phyloP scores from a whole-genome alignment of 2,888 invertebrate genomes.

The Lithophane ornitopus region DNA sequence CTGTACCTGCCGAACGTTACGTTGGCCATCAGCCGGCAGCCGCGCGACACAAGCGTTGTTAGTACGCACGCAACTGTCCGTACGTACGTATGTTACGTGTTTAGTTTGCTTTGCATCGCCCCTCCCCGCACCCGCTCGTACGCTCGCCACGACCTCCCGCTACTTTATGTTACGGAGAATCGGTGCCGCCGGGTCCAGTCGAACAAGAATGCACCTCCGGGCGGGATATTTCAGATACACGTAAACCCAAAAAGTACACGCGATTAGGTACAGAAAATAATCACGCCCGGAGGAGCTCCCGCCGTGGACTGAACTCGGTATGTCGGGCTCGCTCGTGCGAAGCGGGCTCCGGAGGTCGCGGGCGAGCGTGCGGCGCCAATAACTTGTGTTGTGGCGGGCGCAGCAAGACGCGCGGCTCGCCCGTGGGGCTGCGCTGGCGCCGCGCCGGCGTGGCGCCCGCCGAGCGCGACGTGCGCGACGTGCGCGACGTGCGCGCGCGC shows the following conservation, averaged over 20 bases:
- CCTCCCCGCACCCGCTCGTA: constrained; percentile 74
- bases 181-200: neutral
- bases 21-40: constrained; percentile 60
- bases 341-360: constrained; percentile 12
- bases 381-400: constrained; percentile 74
- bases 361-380: constrained; percentile 51
- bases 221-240: constrained; percentile 21
- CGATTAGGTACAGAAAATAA: constrained; percentile 1
- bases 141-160: constrained; percentile 70
- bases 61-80: constrained; percentile 67
- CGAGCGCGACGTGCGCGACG: constrained; percentile 39
- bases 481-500: constrained; percentile 29
- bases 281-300: constrained; percentile 27
- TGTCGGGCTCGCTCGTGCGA: too few species aligned
- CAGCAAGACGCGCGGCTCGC: constrained; percentile 77
- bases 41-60: constrained; percentile 53
- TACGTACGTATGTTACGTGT: constrained; percentile 65
- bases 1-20: constrained; percentile 19
- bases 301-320: neutral
- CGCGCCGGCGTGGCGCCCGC: constrained; percentile 77
- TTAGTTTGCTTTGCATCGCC: constrained; percentile 84
- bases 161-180: constrained; percentile 5
- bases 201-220: constrained; percentile 33
- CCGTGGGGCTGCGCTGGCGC: constrained; percentile 82
- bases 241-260: neutral